Base-by-base conservation (phyloP, 2,797 vertebrate genomes). In the Hippoglossus hippoglossus region DNA sequence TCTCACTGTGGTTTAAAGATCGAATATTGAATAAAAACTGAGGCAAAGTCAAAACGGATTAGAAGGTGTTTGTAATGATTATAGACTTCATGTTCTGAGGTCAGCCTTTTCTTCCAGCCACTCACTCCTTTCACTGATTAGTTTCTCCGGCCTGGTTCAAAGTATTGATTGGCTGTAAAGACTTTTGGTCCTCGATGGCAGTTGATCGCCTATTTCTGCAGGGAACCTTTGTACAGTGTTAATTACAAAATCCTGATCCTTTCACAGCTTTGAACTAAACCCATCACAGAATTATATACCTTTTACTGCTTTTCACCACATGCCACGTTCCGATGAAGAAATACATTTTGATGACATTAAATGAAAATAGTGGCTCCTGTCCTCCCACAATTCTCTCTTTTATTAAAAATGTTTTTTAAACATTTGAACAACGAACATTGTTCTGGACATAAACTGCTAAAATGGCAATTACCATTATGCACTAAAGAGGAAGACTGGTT, bases 51-150 rank as follows among this genome's bases (percentile, higher is more conserved):
- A 11, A 61, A 36, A 34, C 3, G 31, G 15, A 44, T 53, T 56
- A 39, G 2, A 36, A 55, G 31, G 25, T 67, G 52, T 74, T 62
- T 81, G 49, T 47, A 63, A 71, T 66, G 15, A 79, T 59, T 63
- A 46, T 53, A 28, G 39, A 52, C 39, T 21, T 6, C 18, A 22
- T 63, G 66, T 66, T 74, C 31, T 36, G 63, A 83, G n/a, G 31
- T 22, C 5, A 12, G 66, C 36, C 56, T 80, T 76, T 54, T 24
- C 66, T 60, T 77, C 22, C 22, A 24, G 24, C 77, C 46, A 18
- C 28, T 72, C 36, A 31, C 41, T 57, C 15, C 62, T 75, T 66
- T 79, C 54, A 44, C 59, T 74, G 79, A 90, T 80, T 64, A 57
- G 36, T 69, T 87, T n/a, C 13, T 76, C 63, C 25, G 28, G 49